Base-by-base conservation (phyloP, 2,113 vertebrate species). In the Microcebus murinus region DNA sequence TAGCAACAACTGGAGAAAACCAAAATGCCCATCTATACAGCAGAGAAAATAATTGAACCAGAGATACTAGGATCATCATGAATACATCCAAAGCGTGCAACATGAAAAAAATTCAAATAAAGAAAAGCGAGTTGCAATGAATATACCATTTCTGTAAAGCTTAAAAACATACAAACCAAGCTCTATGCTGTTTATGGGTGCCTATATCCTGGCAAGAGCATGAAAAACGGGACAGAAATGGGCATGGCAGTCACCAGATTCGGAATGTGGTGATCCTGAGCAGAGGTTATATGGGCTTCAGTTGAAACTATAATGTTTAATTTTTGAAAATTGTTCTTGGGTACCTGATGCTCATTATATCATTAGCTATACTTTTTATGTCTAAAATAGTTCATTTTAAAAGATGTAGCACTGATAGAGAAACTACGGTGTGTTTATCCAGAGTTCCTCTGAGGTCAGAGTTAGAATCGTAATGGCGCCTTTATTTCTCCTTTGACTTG, bases 401-500 rank as follows among this genome's bases (percentile, higher is more conserved):
- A 93, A 90, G 42, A 50, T n/a, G 3, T 18, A 73, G 34, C 36
- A 70, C 52, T 15, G 45, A 79, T 96, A 87, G 85, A 34, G 91
- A 92, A 88, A 29, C 27, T 17, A 63, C 77, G 52, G 8, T 39
- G 25, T 39, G 3, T 68, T 95, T 55, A 89, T 76, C 13, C 82
- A 59, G 82, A 73, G 92, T 88, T 90, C 11, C 79, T 65, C 48
- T 36, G 31, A 31, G 52, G 77, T 81, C 55, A 12, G 34, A 57
- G 73, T 21, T 50, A 77, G 79, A 88, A 65, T 85, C 59, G 27
- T 25, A 81, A 61, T 21, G 52, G 50, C 52, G n/a, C 3, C 39
- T 91, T 94, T 74, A 61, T 71, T 95, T 81, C 84, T 84, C 52
- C 55, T 94, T 48, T 95, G 80, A 90, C 63, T 87, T 92, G 36